A percentile compares a stretch with the other conserved stretches of the same genome.
These are phyloP conservation scores for Eremobia ochroleuca DNA, from an alignment of 2,888 invertebrate species.

Conservation along the genomic window DNA sequence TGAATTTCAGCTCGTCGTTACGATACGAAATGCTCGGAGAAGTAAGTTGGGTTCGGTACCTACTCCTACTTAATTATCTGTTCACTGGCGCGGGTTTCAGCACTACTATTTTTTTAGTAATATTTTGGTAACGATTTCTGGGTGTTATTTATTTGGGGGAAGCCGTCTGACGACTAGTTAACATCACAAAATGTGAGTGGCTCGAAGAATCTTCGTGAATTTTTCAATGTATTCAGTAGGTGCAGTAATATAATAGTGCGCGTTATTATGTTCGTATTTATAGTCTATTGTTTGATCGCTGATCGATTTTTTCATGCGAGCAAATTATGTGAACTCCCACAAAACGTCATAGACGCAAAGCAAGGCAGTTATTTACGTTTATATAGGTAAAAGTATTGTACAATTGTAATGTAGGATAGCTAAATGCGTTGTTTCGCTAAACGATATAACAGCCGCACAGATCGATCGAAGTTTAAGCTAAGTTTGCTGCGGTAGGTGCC, in stretches of 20 bases:
- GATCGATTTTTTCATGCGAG: slow-evolving; percentile 25
- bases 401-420: neutral
- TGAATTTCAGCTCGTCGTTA: slow-evolving; percentile 54
- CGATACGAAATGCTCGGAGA: slow-evolving; percentile 46
- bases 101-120: slow-evolving; percentile 14
- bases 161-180: neutral
- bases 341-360: slow-evolving; percentile 6
- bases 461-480: too few relatives aligned
- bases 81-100: slow-evolving; percentile 17
- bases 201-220: neutral
- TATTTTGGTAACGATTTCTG: slow-evolving; percentile 15
- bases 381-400: neutral
- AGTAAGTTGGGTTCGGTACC: slow-evolving; percentile 39
- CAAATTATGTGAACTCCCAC: neutral
- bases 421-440: neutral
- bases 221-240: neutral
- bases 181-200: neutral
- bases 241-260: neutral
- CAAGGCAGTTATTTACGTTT: neutral
- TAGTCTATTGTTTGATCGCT: neutral
- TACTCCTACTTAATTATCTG: slow-evolving; percentile 54
- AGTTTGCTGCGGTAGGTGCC: neutral
- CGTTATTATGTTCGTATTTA: neutral
- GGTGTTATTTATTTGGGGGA: neutral
- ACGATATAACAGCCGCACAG: neutral